These are phyloP conservation scores for Chelon labrosus DNA, from an alignment of 2,797 vertebrate species.

Conservation along the genomic window DNA sequence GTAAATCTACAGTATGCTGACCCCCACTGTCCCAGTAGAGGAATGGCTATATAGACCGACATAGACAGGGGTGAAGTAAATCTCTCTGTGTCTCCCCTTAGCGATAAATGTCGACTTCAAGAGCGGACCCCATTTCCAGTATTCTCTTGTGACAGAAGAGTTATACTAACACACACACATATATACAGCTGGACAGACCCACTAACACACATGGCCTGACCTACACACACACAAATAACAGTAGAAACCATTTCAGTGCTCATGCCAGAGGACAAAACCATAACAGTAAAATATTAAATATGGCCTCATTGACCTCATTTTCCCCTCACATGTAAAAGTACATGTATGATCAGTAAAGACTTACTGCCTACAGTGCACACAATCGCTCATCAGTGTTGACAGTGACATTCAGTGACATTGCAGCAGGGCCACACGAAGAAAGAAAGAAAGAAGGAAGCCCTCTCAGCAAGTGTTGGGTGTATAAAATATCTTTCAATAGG, in stretches of 20 bases:
- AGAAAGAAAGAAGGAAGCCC: too few species aligned
- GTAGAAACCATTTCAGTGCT: background rate
- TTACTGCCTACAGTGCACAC: background rate
- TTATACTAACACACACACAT: background rate
- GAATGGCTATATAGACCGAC: background rate
- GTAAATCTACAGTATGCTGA: background rate
- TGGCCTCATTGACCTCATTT: slow-evolving; percentile 11
- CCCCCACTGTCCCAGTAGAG: background rate
- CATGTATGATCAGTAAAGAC: background rate
- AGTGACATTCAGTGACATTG: too few species aligned
- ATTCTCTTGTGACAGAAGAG: background rate
- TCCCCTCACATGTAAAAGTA: background rate
- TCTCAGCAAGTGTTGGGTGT: too few species aligned
- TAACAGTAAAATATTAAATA: slow-evolving; percentile 9
- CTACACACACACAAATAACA: background rate
- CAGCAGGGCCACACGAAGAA: too few species aligned
- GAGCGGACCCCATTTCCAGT: slow-evolving; percentile 13
- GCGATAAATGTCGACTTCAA: slow-evolving; percentile 40
- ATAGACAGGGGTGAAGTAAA: slow-evolving; percentile 21
- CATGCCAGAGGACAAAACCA: slow-evolving; percentile 17
- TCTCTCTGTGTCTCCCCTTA: slow-evolving; percentile 27
- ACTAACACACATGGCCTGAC: background rate
- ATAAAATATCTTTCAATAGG: background rate
- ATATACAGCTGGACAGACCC: background rate
- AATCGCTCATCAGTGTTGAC: background rate